Evolutionary conservation across 2,797 vertebrate genomes (phyloP).

Genomic region (Falco novaeseelandiae): DNA sequence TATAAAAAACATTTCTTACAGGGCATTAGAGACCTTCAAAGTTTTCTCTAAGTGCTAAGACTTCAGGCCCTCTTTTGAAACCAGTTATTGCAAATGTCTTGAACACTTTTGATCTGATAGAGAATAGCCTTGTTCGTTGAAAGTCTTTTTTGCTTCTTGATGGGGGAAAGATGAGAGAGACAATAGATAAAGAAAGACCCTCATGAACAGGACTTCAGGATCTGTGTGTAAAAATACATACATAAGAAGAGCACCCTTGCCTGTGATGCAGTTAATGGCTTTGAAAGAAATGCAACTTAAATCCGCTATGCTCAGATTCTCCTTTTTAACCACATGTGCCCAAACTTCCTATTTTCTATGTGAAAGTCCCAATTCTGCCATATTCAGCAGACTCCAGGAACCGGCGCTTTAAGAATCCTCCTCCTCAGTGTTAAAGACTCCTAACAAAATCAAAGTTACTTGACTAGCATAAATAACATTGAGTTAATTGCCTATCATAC

Average conservation of each 20-base stretch:
- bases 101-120: not conserved
- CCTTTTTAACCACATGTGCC: not conserved
- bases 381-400: not conserved
- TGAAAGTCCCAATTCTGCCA: not conserved
- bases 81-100: not conserved
- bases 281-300: not conserved
- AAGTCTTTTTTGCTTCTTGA: not conserved
- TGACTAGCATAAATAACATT: constrained; percentile 17
- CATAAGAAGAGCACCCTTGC: not conserved
- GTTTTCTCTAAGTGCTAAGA: not conserved
- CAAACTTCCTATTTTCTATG: not conserved
- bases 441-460: constrained; percentile 29
- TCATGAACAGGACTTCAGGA: not conserved
- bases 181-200: not conserved
- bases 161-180: not conserved
- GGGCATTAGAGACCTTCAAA: not conserved
- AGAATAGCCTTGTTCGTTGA: not conserved
- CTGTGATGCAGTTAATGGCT: not conserved
- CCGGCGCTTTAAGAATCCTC: not conserved
- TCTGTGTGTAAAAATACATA: not conserved
- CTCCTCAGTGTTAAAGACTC: not conserved
- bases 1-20: not conserved
- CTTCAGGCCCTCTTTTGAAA: not conserved
- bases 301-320: not conserved
- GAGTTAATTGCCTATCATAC: constrained; percentile 61